phyloP scores from a whole-genome alignment of 2,888 invertebrate genomes.

The Conops quadrifasciatus region DNA sequence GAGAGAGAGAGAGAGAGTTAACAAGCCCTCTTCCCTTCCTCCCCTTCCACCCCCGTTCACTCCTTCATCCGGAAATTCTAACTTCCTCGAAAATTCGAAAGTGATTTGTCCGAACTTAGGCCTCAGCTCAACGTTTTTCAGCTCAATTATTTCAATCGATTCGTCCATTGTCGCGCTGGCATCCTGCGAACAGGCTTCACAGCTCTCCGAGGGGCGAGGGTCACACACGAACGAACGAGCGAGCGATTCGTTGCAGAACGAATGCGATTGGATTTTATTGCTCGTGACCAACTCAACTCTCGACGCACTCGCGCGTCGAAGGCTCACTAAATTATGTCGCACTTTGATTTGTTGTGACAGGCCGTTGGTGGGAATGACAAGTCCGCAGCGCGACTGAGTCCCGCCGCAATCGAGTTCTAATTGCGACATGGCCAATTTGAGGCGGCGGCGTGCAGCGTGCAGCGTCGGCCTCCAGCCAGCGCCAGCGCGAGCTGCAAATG shows the following conservation, averaged over 20 bases:
- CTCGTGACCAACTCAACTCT: constrained; percentile 41
- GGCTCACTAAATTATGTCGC: constrained; percentile 36
- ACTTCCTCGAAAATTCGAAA: background rate
- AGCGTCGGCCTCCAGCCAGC: background rate
- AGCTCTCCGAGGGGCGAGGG: too few species aligned
- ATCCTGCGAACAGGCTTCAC: too few species aligned
- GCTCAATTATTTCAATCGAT: constrained; percentile 24
- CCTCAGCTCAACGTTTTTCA: background rate
- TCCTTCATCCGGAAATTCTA: background rate
- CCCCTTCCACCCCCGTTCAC: background rate
- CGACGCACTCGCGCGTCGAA: background rate
- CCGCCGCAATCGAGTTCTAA: constrained; percentile 43
- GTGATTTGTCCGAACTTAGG: background rate
- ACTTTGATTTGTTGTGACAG: constrained; percentile 66
- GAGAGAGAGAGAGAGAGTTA: background rate
- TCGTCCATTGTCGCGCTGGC: background rate
- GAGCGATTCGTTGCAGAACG: constrained; percentile 48
- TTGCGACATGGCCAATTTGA: constrained; percentile 53
- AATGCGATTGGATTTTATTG: constrained; percentile 61
- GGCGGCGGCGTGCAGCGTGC: background rate
- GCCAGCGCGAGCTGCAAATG: constrained; percentile 46
- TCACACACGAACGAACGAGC: too few species aligned
- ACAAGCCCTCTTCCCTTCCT: background rate
- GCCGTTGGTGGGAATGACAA: background rate
- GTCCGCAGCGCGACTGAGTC: constrained; percentile 51